Evolutionary conservation across 2,888 invertebrate genomes (phyloP).

Genomic region (Hofmannophila pseudospretella): DNA sequence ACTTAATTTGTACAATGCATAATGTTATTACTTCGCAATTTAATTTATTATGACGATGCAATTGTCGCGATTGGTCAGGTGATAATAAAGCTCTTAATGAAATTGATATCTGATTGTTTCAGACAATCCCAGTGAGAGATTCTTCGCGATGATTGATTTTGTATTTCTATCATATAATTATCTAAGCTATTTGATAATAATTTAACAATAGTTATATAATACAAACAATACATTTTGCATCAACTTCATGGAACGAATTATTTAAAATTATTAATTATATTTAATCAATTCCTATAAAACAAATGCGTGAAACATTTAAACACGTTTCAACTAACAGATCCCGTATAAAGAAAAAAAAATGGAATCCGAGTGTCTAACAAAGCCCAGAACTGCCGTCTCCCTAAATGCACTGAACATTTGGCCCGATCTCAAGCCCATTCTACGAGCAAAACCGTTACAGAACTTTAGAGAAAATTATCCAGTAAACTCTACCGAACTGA

Average conservation of each 20-base stretch:
- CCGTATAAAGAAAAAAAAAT: too few species aligned
- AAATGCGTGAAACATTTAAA: too few species aligned
- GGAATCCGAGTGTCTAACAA: background rate
- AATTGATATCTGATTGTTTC: constrained; percentile 58
- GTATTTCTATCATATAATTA: too few species aligned
- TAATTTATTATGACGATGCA: constrained; percentile 65
- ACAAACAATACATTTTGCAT: background rate
- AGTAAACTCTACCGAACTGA: background rate
- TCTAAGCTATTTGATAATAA: too few species aligned
- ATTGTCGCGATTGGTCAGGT: constrained; percentile 44
- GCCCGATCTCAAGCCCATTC: constrained; percentile 33
- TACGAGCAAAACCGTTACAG: constrained; percentile 23
- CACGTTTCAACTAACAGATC: too few species aligned
- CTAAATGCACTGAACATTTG: constrained; percentile 24
- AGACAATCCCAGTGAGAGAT: constrained; percentile 28
- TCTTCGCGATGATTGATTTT: constrained; percentile 29
- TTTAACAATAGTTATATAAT: too few species aligned
- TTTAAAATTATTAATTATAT: background rate
- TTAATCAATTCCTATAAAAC: too few species aligned
- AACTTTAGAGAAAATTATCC: constrained; percentile 25
- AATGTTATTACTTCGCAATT: constrained; percentile 69
- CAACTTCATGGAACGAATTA: too few species aligned
- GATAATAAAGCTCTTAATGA: constrained; percentile 68
- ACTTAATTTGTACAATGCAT: constrained; percentile 68
- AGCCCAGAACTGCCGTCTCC: background rate